phyloP scores from a whole-genome alignment of 2,888 invertebrate species.

The Ennomos fuscantarius region DNA sequence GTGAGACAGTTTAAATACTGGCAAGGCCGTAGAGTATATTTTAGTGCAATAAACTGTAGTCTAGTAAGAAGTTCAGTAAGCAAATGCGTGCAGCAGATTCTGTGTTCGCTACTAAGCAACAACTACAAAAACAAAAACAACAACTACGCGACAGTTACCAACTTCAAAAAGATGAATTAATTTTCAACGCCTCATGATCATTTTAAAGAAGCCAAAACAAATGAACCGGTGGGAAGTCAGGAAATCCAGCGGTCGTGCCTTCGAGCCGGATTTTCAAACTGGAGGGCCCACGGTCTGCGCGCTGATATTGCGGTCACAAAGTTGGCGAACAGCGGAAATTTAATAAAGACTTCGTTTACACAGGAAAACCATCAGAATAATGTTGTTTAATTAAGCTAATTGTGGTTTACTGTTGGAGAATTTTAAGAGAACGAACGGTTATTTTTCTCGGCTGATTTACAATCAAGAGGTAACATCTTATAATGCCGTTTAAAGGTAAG shows the following conservation, averaged over 20 bases:
- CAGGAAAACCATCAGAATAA: constrained; percentile 23
- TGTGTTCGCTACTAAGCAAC: too few species aligned
- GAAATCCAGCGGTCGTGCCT: constrained; percentile 47
- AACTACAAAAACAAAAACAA: too few species aligned
- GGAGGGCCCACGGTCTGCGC: constrained; percentile 10
- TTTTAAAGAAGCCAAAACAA: constrained; percentile 53
- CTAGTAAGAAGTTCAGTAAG: too few species aligned
- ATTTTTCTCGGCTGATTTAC: constrained; percentile 5
- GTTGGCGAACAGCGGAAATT: constrained; percentile 27
- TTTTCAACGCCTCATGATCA: constrained; percentile 36
- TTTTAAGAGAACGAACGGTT: constrained; percentile 3
- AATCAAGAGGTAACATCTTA: too few species aligned
- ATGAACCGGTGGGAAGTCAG: constrained; percentile 51
- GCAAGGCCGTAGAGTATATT: too few species aligned
- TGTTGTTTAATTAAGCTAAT: constrained; percentile 20
- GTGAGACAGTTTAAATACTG: too few species aligned
- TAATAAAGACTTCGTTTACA: constrained; percentile 21
- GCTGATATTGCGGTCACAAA: constrained; percentile 18
- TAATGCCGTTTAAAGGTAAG: too few species aligned
- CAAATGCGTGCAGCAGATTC: too few species aligned
- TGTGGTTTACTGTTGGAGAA: constrained; percentile 7
- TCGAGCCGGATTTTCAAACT: constrained; percentile 52
- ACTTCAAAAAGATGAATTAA: too few species aligned
- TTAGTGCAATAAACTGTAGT: too few species aligned
- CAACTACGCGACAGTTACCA: too few species aligned